Evolutionary conservation across 2,113 vertebrate genomes (phyloP).

Genomic region (Clinocottus analis): DNA sequence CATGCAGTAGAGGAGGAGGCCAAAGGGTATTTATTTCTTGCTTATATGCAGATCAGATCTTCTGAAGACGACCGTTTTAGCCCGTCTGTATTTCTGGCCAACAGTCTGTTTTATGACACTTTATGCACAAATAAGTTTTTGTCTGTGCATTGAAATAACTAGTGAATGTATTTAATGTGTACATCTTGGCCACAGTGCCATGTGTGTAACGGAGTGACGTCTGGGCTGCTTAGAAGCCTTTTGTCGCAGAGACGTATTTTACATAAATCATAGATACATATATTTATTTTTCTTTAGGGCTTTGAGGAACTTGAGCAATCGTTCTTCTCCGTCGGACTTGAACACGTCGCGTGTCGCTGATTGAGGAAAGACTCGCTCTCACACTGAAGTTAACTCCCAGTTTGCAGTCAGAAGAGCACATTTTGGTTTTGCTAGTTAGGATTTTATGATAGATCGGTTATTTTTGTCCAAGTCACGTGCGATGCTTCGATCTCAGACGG

Average conservation of each 20-base stretch:
- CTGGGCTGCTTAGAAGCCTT: slow-evolving; percentile 54
- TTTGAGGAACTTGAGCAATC: slow-evolving; percentile 55
- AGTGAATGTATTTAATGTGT: slow-evolving; percentile 71
- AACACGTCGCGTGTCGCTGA: slow-evolving; percentile 40
- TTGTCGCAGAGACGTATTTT: slow-evolving; percentile 72
- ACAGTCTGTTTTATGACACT: slow-evolving; percentile 53
- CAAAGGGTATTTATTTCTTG: slow-evolving; percentile 63
- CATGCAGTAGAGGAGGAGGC: slow-evolving; percentile 45
- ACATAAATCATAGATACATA: slow-evolving; percentile 75
- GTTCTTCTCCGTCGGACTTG: slow-evolving; percentile 49
- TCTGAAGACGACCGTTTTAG: slow-evolving; percentile 62
- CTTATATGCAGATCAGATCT: slow-evolving; percentile 59
- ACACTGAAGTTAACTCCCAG: slow-evolving; percentile 35
- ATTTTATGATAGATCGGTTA: slow-evolving; percentile 69
- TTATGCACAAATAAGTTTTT: slow-evolving; percentile 64
- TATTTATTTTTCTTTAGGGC: slow-evolving; percentile 79
- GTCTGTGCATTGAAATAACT: slow-evolving; percentile 62
- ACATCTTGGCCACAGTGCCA: slow-evolving; percentile 62
- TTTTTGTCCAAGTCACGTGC: slow-evolving; percentile 62
- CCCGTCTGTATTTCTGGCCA: slow-evolving; percentile 51
- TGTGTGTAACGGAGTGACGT: slow-evolving; percentile 50
- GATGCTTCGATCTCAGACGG: slow-evolving; percentile 63
- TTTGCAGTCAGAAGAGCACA: slow-evolving; percentile 62
- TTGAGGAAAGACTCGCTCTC: slow-evolving; percentile 45
- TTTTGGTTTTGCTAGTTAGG: slow-evolving; percentile 64